Evolutionary conservation across 2,113 vertebrate species (phyloP).

Genomic region (Vidua chalybeata): DNA sequence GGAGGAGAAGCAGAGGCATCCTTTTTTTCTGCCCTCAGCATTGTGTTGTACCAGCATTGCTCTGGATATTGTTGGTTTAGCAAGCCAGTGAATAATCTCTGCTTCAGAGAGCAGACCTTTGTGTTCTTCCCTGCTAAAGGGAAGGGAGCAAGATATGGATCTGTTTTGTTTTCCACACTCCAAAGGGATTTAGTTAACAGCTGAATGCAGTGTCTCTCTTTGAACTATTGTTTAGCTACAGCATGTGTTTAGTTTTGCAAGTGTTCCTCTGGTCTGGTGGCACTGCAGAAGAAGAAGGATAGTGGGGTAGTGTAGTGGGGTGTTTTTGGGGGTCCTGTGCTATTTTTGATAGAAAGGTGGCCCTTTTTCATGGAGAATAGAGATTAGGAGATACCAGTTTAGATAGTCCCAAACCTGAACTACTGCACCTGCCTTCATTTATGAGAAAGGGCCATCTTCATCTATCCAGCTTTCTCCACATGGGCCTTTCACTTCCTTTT

Average conservation of each 20-base stretch:
- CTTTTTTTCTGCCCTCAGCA: neutral
- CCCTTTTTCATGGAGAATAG: neutral
- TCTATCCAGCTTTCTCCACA: neutral
- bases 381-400: neutral
- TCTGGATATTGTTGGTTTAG: neutral
- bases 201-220: neutral
- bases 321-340: neutral
- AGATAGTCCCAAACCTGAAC: neutral
- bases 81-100: neutral
- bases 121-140: neutral
- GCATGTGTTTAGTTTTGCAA: neutral
- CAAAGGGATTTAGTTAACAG: neutral
- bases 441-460: neutral
- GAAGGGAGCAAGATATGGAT: neutral
- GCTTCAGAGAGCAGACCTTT: neutral
- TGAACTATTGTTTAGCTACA: neutral
- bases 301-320: fast-evolving
- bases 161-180: neutral
- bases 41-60: neutral
- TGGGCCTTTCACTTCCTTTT: neutral
- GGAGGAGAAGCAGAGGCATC: neutral
- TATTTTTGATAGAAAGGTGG: neutral
- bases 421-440: neutral
- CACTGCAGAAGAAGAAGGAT: neutral
- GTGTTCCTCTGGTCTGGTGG: neutral